Percentiles rank a stretch among this genome's conserved stretches.
Evolutionary conservation across 92 coral and sea anemone genomes (phyloP).

Genomic region (Paramuricea clavata): DNA sequence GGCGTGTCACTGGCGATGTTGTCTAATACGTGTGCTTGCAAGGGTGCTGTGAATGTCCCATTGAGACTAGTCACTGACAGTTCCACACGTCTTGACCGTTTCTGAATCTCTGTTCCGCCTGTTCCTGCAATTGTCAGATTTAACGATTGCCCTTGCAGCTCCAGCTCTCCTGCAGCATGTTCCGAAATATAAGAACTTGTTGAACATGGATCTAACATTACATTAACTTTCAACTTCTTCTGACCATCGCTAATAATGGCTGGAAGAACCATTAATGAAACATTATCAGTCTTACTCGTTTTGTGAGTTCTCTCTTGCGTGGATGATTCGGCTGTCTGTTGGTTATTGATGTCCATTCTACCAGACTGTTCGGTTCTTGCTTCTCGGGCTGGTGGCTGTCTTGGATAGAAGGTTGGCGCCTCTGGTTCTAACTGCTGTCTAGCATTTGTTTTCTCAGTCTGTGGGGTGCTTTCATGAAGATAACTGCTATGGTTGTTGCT

Average conservation of each 20-base stretch:
- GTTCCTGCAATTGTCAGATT: constrained; percentile 27
- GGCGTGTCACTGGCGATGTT: no score
- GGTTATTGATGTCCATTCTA: neutral
- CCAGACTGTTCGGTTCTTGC: neutral
- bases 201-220: neutral
- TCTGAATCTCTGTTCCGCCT: no score
- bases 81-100: no score
- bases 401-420: neutral
- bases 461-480: neutral
- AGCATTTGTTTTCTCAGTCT: neutral
- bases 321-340: neutral
- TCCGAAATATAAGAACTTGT: neutral
- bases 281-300: neutral
- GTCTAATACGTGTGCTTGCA: no score
- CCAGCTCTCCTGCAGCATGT: constrained; percentile 15
- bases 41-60: no score
- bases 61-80: no score
- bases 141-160: constrained; percentile 33
- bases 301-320: neutral
- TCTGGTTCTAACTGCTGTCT: neutral
- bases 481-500: neutral
- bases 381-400: neutral
- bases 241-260: neutral
- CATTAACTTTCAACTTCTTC: neutral
- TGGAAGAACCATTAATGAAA: neutral